Conservation (phyloP, 2,113 vertebrate species). For the Cephalopholis sonnerati region DNA sequence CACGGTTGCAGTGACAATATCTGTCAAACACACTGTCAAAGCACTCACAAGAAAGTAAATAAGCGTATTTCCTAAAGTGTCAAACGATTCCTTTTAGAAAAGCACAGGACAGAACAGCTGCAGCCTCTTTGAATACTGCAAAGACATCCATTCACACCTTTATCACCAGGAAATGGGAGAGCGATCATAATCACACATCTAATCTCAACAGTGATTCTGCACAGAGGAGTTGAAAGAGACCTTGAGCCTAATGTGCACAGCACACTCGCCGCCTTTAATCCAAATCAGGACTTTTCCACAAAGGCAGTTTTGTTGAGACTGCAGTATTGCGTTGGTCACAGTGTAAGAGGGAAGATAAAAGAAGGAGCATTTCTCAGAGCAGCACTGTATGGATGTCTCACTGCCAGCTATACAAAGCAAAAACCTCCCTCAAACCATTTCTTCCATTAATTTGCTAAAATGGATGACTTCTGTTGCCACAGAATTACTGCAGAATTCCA, state of each 20-base stretch:
- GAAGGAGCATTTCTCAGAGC: constrained; percentile 29
- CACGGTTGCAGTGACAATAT: no score
- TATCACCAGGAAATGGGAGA: constrained; percentile 49
- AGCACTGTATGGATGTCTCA: constrained; percentile 27
- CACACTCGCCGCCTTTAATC: constrained; percentile 37
- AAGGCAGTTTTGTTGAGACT: constrained; percentile 58
- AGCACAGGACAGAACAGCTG: not conserved
- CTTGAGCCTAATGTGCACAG: constrained; percentile 49
- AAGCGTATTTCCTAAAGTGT: constrained; percentile 21
- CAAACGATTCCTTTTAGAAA: constrained; percentile 12
- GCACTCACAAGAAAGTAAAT: not conserved
- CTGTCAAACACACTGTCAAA: not conserved
- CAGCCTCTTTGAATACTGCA: constrained; percentile 19
- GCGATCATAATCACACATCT: constrained; percentile 49
- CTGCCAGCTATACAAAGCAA: constrained; percentile 25
- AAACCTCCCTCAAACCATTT: constrained; percentile 40
- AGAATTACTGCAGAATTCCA: constrained; percentile 28
- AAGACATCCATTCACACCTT: constrained; percentile 53
- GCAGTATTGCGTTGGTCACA: constrained; percentile 26
- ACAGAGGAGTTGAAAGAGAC: constrained; percentile 48
- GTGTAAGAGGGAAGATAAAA: constrained; percentile 53
- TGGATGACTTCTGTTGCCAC: constrained; percentile 18
- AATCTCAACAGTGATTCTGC: constrained; percentile 49
- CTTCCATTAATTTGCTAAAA: constrained; percentile 42
- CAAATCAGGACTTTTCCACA: constrained; percentile 57